Conservation (phyloP, 2,888 invertebrate species). For the Acronicta alni region DNA sequence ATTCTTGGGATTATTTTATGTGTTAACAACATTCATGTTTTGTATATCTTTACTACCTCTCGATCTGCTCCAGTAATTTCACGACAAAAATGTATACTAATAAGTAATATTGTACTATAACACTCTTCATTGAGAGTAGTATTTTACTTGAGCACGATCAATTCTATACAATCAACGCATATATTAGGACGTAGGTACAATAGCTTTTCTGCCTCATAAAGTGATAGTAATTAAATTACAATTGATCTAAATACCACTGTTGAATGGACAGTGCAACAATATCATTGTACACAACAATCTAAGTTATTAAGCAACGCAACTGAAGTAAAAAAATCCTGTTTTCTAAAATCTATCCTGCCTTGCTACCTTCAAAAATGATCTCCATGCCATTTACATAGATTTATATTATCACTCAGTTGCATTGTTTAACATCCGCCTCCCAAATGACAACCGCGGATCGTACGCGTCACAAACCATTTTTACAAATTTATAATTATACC, state of each 20-base stretch:
- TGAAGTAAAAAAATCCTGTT: slow-evolving; percentile 5
- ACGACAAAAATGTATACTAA: background rate
- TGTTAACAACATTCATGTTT: background rate
- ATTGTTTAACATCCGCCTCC: slow-evolving; percentile 46
- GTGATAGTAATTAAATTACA: slow-evolving; percentile 52
- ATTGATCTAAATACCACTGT: slow-evolving; percentile 49
- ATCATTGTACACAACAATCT: slow-evolving; percentile 55
- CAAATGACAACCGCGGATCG: slow-evolving; percentile 58
- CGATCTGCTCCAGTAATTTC: slow-evolving; percentile 2
- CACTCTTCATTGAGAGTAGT: slow-evolving; percentile 2
- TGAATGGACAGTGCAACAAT: slow-evolving; percentile 65
- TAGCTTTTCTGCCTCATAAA: slow-evolving; percentile 3
- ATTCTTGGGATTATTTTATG: background rate
- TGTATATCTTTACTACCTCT: slow-evolving; percentile 1
- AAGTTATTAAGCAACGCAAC: slow-evolving; percentile 52
- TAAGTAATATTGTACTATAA: slow-evolving; percentile 1
- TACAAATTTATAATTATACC: slow-evolving; percentile 67
- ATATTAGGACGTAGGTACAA: background rate
- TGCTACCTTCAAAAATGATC: slow-evolving; percentile 19
- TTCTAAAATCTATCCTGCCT: slow-evolving; percentile 21
- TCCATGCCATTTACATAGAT: slow-evolving; percentile 10
- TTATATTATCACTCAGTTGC: slow-evolving; percentile 25
- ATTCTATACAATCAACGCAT: background rate
- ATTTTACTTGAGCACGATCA: slow-evolving; percentile 1
- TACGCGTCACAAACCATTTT: slow-evolving; percentile 69